Evolutionary conservation across 1,140 invertebrate species (phyloP).

Genomic region (Drosophila neocordata): DNA sequence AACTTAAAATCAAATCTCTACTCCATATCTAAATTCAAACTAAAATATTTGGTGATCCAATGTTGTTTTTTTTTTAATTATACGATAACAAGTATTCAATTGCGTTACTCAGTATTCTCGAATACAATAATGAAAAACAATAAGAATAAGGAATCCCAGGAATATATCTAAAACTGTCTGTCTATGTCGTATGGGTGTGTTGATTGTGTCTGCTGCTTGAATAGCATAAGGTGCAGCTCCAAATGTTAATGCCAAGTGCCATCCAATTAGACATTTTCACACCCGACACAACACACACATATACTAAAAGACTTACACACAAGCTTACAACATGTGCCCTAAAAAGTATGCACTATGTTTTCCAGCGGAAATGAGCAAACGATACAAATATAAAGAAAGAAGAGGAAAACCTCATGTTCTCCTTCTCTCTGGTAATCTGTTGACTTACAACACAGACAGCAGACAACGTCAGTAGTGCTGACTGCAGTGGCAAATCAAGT

Average conservation of each 20-base stretch:
- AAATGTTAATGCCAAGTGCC: constrained; percentile 64
- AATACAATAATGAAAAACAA: too few species aligned
- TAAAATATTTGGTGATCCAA: too few species aligned
- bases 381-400: constrained; percentile 10
- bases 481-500: constrained; percentile 21
- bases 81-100: too few species aligned
- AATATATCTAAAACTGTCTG: neutral
- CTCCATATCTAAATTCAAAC: too few species aligned
- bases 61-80: too few species aligned
- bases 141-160: neutral
- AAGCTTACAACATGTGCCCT: constrained; percentile 13
- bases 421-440: constrained; percentile 14
- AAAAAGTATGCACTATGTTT: constrained; percentile 55
- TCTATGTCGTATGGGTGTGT: neutral
- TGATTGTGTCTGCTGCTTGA: constrained; percentile 16
- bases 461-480: constrained; percentile 24
- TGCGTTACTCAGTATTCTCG: too few species aligned
- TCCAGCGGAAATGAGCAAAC: constrained; percentile 48
- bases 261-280: constrained; percentile 64
- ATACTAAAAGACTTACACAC: constrained; percentile 1
- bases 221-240: constrained; percentile 46
- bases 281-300: constrained; percentile 12
- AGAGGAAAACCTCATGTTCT: constrained; percentile 28
- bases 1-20: too few species aligned
- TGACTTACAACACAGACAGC: neutral